These are phyloP conservation scores for Poeciliopsis paucimaculata DNA, from an alignment of 2,797 vertebrate species.

Conservation along the genomic window DNA sequence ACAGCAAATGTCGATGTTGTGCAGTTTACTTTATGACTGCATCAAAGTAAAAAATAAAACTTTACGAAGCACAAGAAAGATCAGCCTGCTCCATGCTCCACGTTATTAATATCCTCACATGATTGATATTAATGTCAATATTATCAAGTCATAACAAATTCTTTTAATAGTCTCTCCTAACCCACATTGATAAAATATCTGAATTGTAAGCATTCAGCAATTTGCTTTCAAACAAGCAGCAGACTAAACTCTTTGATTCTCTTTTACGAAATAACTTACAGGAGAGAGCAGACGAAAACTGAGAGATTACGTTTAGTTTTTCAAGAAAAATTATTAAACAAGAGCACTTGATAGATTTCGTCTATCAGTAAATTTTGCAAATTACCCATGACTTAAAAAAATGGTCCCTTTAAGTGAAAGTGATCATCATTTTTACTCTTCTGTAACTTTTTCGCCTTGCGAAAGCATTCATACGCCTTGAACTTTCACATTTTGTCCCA, in stretches of 20 bases:
- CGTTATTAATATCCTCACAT: not conserved
- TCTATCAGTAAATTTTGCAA: not conserved
- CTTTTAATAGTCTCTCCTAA: not conserved
- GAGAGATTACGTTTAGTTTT: not conserved
- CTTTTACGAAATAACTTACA: not conserved
- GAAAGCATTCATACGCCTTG: not conserved
- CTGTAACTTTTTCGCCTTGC: not conserved
- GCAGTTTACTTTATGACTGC: not conserved
- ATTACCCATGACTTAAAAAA: not conserved
- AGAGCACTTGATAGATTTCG: not conserved
- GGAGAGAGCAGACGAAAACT: not conserved
- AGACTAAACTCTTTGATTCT: not conserved
- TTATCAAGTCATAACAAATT: not conserved
- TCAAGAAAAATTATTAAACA: not conserved
- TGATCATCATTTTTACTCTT: not conserved
- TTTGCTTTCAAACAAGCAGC: not conserved
- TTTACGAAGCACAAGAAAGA: not conserved
- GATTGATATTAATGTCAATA: not conserved
- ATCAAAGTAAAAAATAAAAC: not conserved
- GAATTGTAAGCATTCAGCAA: not conserved
- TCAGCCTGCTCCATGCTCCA: not conserved
- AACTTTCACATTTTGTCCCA: not conserved
- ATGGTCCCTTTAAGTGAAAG: not conserved
- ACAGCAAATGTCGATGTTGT: not conserved
- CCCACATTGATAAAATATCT: not conserved